Conservation (phyloP, 1,140 invertebrate genomes). For the Elysia chlorotica region DNA sequence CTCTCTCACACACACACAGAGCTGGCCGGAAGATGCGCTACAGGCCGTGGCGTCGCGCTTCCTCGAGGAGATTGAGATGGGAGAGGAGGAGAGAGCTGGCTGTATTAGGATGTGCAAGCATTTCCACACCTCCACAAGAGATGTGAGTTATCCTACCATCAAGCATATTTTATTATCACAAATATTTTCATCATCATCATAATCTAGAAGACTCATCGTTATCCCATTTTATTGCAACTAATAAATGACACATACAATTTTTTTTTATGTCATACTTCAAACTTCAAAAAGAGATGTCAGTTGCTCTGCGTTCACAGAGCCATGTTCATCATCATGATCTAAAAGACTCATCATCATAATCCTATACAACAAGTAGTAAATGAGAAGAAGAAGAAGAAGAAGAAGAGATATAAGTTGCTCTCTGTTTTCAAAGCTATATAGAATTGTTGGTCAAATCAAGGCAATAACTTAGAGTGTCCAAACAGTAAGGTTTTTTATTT, state of each 20-base stretch:
- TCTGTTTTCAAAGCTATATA: too few relatives aligned
- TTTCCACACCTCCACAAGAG: constrained; percentile 78
- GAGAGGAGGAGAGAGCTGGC: constrained; percentile 72
- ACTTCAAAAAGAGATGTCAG: background rate
- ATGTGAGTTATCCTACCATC: background rate
- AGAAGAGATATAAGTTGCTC: too few relatives aligned
- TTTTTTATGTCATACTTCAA: background rate
- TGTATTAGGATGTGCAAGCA: constrained; percentile 75
- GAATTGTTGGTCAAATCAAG: too few relatives aligned
- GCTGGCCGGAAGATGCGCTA: constrained; percentile 67
- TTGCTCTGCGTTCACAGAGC: background rate
- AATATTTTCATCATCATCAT: too few relatives aligned
- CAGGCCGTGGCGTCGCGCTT: constrained; percentile 85
- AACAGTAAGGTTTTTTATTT: too few relatives aligned
- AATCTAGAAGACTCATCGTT: too few relatives aligned
- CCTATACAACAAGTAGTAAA: too few relatives aligned
- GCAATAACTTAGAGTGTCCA: too few relatives aligned
- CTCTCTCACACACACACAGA: constrained; percentile 61
- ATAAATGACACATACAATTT: background rate
- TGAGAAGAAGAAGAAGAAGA: too few relatives aligned
- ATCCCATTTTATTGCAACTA: too few relatives aligned
- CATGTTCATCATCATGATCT: too few relatives aligned
- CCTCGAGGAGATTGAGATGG: constrained; percentile 72
- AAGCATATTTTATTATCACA: background rate
- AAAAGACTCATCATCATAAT: too few relatives aligned